Base-by-base conservation (phyloP, 2,888 invertebrate genomes). In the Ctenicera cuprea region DNA sequence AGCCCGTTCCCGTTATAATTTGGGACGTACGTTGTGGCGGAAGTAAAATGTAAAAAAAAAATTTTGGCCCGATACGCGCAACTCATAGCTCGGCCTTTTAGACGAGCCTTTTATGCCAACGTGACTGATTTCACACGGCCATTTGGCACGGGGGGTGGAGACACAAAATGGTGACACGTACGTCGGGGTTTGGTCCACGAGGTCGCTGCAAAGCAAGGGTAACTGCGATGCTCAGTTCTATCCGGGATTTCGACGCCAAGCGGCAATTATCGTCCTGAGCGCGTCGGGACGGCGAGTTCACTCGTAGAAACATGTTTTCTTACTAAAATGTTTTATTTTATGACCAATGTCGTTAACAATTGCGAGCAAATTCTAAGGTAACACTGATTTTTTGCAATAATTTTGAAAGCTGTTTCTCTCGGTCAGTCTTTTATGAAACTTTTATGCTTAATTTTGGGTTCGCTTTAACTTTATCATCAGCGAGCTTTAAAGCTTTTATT, bases 351-450 rank as follows among this genome's bases (percentile, higher is more conserved):
- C 26, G 80, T 81, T 69, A 80, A 78, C 70, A 81, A 80, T 78
- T 80, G 80, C 76, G 81, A 81, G 75, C 80, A 81, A 76, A 81
- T 81, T 30, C 76, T 81, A 75, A 81, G 80, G 81, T 81, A 81
- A 81, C 45, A 67, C 50, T 50, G 48, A 41, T 41, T 73, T 67
- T 73, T 73, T 59, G 18, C 50, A 67, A 59, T 57, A 38, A 41
- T 59, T 41, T 43, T 57, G 52, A 41, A 18, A 33, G 30, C 20
- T n/a, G n/a, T 16, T 14, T 45, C n/a, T 48, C 7, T 48, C 14
- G 20, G 18, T 3, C 1, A 16, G 11, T 16, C 9, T 41, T 20
- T 41, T 22, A 66, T 7, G 20, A 52, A 37, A 50, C 22, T 52
- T 54, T 50, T 7, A 5, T 20, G n/a, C 22, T 52, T 12, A 9